These are phyloP conservation scores for Dynastes maya DNA, from an alignment of 2,888 invertebrate species.

Conservation along the genomic window DNA sequence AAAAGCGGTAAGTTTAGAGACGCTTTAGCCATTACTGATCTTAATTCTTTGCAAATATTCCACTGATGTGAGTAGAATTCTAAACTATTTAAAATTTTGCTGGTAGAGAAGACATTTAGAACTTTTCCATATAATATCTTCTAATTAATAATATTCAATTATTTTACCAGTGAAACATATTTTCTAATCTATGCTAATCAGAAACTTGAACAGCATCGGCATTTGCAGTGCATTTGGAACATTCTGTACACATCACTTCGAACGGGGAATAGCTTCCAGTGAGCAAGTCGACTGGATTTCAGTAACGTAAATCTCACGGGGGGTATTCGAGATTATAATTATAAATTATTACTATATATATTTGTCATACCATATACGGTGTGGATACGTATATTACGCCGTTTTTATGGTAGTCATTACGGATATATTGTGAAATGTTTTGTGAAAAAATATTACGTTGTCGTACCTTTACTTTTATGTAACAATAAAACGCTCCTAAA, in stretches of 20 bases:
- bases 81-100: too few relatives aligned
- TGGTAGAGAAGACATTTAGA: too few relatives aligned
- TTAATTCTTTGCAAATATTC: too few relatives aligned
- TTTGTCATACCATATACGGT: slow-evolving; percentile 39
- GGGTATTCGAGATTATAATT: slow-evolving; percentile 43
- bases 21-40: too few relatives aligned
- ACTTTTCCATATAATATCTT: too few relatives aligned
- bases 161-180: too few relatives aligned
- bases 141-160: too few relatives aligned
- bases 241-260: background rate
- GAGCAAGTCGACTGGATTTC: slow-evolving; percentile 15
- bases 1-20: too few relatives aligned
- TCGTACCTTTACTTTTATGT: slow-evolving; percentile 34
- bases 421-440: slow-evolving; percentile 39
- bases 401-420: slow-evolving; percentile 39
- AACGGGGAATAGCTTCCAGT: background rate
- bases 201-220: too few relatives aligned
- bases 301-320: slow-evolving; percentile 39
- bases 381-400: slow-evolving; percentile 31
- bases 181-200: too few relatives aligned
- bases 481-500: slow-evolving; percentile 20
- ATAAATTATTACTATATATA: slow-evolving; percentile 46
- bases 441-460: slow-evolving; percentile 37
- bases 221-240: background rate
- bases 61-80: too few relatives aligned